These are phyloP conservation scores for Addax nasomaculatus DNA, from an alignment of 2,113 vertebrate species.

Conservation along the genomic window DNA sequence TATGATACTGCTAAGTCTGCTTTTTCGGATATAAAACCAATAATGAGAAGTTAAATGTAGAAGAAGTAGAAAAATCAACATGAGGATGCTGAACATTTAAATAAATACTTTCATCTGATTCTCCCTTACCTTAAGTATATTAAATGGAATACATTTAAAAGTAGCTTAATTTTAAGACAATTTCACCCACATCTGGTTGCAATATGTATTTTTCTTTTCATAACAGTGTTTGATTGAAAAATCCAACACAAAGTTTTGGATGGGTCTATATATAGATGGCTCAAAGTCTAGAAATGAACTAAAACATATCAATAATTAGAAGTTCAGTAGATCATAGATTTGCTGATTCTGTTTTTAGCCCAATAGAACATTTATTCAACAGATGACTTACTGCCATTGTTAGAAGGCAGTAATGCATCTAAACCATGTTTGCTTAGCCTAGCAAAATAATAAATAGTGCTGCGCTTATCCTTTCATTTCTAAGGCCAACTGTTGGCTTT, in stretches of 20 bases:
- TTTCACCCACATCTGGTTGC: constrained; percentile 6
- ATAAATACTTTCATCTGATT: neutral
- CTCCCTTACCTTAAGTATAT: neutral
- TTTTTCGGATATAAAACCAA: neutral
- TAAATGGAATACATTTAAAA: neutral
- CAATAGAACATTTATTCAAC: constrained; percentile 54
- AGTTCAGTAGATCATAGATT: constrained; percentile 31
- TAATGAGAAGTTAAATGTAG: neutral
- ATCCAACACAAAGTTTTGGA: neutral
- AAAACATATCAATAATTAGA: neutral
- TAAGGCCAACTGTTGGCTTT: constrained; percentile 71
- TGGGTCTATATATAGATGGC: neutral
- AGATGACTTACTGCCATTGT: constrained; percentile 54
- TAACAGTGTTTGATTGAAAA: neutral
- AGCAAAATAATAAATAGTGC: constrained; percentile 75
- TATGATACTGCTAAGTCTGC: neutral
- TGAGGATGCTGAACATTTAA: neutral
- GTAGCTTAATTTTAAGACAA: neutral
- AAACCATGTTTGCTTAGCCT: constrained; percentile 68
- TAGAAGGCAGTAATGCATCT: constrained; percentile 39
- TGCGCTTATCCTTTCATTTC: constrained; percentile 68
- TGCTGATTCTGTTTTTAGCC: constrained; percentile 43
- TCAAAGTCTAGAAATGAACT: neutral
- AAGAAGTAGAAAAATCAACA: neutral
- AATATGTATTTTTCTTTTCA: constrained; percentile 13